phyloP scores from a whole-genome alignment of 2,888 invertebrate species.

The Nebria brevicollis region DNA sequence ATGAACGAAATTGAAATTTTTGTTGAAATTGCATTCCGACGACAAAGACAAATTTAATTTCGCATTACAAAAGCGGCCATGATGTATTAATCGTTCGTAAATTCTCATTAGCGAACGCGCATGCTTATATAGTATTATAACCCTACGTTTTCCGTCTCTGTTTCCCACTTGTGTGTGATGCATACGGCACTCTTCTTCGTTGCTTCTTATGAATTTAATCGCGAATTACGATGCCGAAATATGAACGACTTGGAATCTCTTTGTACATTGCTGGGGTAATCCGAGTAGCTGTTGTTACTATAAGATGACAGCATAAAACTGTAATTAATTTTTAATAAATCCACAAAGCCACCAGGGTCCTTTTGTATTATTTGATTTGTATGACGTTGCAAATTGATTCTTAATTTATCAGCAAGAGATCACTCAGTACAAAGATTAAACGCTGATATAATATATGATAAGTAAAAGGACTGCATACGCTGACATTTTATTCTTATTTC shows the following conservation, averaged over 20 bases:
- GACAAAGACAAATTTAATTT: constrained; percentile 43
- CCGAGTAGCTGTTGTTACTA: constrained; percentile 3
- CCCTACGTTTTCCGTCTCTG: background rate
- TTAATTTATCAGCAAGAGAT: constrained; percentile 7
- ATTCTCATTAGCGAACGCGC: constrained; percentile 37
- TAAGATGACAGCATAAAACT: constrained; percentile 4
- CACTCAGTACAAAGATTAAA: background rate
- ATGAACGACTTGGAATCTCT: constrained; percentile 11
- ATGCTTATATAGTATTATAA: constrained; percentile 4
- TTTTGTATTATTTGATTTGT: background rate
- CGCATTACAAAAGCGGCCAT: constrained; percentile 34
- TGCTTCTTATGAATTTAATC: constrained; percentile 10
- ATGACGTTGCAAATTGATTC: background rate
- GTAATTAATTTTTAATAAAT: constrained; percentile 17
- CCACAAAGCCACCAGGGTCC: background rate
- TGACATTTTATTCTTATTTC: no score
- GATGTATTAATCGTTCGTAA: constrained; percentile 45
- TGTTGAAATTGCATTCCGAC: constrained; percentile 42
- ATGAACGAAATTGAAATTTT: constrained; percentile 43
- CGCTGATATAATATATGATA: background rate
- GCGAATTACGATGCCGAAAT: constrained; percentile 20
- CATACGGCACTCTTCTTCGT: constrained; percentile 7
- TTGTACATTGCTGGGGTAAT: constrained; percentile 2
- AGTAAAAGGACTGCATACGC: background rate
- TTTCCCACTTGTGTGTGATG: background rate